Conservation (phyloP, 2,888 invertebrate species). For the Ophion obscuratus region DNA sequence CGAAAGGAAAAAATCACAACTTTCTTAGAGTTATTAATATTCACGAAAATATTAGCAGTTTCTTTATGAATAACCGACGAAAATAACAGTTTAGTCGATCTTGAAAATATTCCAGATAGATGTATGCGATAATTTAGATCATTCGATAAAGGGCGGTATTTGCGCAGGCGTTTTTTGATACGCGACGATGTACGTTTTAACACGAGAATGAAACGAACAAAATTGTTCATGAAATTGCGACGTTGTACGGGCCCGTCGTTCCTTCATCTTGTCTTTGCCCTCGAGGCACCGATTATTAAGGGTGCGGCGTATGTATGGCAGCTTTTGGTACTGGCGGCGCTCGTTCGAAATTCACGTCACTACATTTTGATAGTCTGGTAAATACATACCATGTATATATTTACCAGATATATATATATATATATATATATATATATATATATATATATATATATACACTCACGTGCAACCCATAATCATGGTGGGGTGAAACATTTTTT, state of each 20-base stretch:
- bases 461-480: neutral
- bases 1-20: no score
- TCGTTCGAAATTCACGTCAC: constrained; percentile 25
- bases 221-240: constrained; percentile 26
- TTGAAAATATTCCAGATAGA: no score
- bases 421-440: no score
- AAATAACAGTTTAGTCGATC: no score
- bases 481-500: constrained; percentile 9
- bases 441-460: no score
- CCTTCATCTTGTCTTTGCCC: neutral
- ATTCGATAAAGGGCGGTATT: neutral
- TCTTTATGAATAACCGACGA: no score
- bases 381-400: constrained; percentile 10
- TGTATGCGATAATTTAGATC: no score
- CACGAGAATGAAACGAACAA: neutral
- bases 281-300: constrained; percentile 31
- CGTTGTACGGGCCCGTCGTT: neutral
- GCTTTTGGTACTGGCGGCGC: neutral
- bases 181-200: neutral
- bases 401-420: no score
- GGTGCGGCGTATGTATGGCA: neutral
- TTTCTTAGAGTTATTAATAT: no score
- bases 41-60: no score
- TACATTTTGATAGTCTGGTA: neutral
- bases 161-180: neutral